Evolutionary conservation across 2,888 invertebrate species (phyloP), one percentile per base, ranked within the genome.

Genomic region (Harpalus rufipes): DNA sequence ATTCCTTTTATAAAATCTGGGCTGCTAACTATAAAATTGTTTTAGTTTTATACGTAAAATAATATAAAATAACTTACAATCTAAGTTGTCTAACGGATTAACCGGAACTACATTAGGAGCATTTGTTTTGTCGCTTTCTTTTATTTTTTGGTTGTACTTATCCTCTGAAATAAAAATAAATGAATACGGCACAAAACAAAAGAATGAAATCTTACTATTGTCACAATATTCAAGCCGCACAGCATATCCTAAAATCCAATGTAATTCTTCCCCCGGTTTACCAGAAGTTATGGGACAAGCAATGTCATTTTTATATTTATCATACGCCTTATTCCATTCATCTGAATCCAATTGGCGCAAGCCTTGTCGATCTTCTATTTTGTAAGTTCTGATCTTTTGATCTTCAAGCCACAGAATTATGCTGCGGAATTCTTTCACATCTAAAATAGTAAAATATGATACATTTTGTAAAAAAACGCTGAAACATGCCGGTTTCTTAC

Each of bases 391-490:
- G 87, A 99, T 97, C 91, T 97, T 97, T 90, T 97, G 97, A 89
- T 97, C 97, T 91, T 99, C 99, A 82, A 99, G 90, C 99, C 98
- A 99, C 0, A 96, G 91, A 21, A 98, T 93, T 25, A 97, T 92
- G 89, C 95, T 96, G 78, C 96, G 94, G 89, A 97, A 96, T 88
- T 96, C 94, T 86, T 93, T 94, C 87, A 95, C 94, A 92, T 97
- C 98, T 98, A 90, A 2, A 92, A 92, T 0, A 32, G 86, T 86
- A 18, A 25, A 76, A 79, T 82, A 63, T 79, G 85, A 85, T 81
- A 12, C 21, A 21, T 1, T 44, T 16, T 14, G 18, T 12, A 7
- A 7, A 10, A 74, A 16, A 74, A 39, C 1, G 1, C 1, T 4
- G 1, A 41, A 51, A 44, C 44, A 74, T 7, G 56, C 32, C 65